Evolutionary conservation across 2,888 invertebrate genomes (phyloP).

Genomic region (Stenotaenia linearis): DNA sequence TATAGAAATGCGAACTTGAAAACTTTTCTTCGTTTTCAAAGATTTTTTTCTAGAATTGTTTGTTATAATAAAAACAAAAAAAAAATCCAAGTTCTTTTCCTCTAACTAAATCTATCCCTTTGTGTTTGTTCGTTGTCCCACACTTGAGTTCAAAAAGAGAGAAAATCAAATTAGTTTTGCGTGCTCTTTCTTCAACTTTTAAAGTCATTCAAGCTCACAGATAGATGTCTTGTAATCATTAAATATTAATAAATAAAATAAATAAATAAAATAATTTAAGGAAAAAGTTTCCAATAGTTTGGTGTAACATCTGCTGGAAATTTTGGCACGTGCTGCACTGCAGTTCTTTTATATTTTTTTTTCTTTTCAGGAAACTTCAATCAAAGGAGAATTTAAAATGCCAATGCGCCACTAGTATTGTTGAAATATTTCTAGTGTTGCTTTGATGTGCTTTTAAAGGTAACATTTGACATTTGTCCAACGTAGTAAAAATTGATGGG

Average conservation of each 20-base stretch:
- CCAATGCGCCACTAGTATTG: background rate
- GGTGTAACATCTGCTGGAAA: background rate
- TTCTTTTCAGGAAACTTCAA: background rate
- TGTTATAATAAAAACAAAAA: too few species aligned
- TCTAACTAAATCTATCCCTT: too few species aligned
- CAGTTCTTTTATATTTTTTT: background rate
- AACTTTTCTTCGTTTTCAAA: too few species aligned
- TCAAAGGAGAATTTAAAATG: background rate
- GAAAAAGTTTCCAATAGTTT: background rate
- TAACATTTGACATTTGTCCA: too few species aligned
- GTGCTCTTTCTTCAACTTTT: background rate
- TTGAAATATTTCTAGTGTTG: background rate
- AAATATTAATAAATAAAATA: background rate
- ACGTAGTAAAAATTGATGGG: background rate
- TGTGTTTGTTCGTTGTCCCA: background rate
- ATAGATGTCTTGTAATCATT: background rate
- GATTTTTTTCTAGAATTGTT: too few species aligned
- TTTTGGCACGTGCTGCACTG: background rate
- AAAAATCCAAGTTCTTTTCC: too few species aligned
- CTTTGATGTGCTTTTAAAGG: background rate
- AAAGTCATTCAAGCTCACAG: background rate
- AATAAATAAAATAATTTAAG: background rate
- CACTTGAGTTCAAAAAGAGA: background rate
- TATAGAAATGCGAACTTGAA: too few species aligned
- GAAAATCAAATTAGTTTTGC: background rate